Conservation (phyloP, 2,113 vertebrate genomes). For the Ophthalmolycus amberensis region DNA sequence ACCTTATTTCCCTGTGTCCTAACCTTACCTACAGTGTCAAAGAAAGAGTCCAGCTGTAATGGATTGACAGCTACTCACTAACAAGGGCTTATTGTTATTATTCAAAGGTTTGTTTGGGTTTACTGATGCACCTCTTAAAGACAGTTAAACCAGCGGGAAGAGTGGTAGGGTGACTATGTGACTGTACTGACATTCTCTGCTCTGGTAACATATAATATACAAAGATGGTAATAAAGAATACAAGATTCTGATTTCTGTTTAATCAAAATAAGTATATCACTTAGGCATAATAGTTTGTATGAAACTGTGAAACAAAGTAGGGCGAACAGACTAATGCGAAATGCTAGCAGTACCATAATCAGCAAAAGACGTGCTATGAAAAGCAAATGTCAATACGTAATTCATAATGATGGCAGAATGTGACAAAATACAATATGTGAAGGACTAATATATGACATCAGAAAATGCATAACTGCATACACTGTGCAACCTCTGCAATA, state of each 20-base stretch:
- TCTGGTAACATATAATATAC: neutral
- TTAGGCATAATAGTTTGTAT: neutral
- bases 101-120: slow-evolving; percentile 4
- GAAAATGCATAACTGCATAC: neutral
- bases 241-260: neutral
- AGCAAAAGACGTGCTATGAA: neutral
- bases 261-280: neutral
- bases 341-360: neutral
- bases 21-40: neutral
- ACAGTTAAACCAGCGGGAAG: neutral
- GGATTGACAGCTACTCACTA: slow-evolving; percentile 5
- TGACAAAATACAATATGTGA: neutral
- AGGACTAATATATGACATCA: neutral
- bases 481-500: neutral
- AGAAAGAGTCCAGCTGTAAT: slow-evolving; percentile 15
- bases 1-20: neutral
- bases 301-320: neutral
- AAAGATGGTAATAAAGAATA: neutral
- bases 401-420: neutral
- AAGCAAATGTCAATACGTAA: neutral
- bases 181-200: neutral
- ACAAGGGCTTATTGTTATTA: slow-evolving; percentile 1
- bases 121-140: slow-evolving; percentile 4
- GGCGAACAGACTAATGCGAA: neutral
- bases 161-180: neutral